phyloP scores from a whole-genome alignment of 2,888 invertebrate genomes.

The Polyommatus icarus region DNA sequence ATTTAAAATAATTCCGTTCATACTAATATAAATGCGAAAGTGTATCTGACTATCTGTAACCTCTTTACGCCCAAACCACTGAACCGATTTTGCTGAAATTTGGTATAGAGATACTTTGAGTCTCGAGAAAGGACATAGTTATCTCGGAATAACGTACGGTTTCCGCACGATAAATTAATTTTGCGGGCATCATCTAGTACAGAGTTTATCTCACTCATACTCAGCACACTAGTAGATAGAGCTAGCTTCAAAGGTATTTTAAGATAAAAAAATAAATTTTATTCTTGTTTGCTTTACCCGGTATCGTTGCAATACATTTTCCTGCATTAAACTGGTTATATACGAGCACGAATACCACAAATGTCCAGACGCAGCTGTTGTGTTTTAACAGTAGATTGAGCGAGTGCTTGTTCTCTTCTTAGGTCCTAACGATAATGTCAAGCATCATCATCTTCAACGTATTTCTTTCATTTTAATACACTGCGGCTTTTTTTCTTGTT shows the following conservation, averaged over 20 bases:
- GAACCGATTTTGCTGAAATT: no score
- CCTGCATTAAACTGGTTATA: not conserved
- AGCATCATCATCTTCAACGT: not conserved
- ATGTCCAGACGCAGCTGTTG: not conserved
- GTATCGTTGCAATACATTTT: not conserved
- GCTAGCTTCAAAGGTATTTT: not conserved
- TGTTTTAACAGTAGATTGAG: not conserved
- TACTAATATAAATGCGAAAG: no score
- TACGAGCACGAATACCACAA: not conserved
- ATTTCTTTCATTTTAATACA: no score
- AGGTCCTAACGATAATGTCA: not conserved
- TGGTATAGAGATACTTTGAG: no score
- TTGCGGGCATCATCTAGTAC: no score
- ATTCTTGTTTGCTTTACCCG: not conserved
- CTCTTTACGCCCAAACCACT: no score
- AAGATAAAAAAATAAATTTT: not conserved
- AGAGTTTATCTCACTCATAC: not conserved
- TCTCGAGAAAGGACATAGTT: no score
- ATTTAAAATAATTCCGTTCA: no score
- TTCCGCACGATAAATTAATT: no score
- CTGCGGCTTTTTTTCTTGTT: no score
- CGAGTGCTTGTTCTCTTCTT: not conserved
- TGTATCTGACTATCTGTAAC: no score
- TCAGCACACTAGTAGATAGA: not conserved
- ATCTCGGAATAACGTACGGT: no score